Evolutionary conservation across 2,113 vertebrate species (phyloP), one percentile per base, ranked within the genome.

Genomic region (Steatornis caripensis): DNA sequence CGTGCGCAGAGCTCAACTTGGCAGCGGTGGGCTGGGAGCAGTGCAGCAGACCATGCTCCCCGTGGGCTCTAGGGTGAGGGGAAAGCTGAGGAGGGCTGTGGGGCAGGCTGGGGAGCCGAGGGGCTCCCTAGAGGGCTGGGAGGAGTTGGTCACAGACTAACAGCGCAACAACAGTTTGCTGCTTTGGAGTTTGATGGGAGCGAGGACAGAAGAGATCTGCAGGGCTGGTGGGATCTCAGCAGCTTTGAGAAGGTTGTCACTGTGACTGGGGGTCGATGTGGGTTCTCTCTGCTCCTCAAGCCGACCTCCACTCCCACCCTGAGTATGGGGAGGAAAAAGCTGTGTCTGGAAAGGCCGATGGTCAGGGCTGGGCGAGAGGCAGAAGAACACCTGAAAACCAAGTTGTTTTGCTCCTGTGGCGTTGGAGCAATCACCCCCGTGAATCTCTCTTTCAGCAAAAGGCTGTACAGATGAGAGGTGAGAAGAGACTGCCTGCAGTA

Each of bases 231-330:
- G 58, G 30, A 57, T 66, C 12, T 61, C 55, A 53, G 60, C 15
- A 57, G 46, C 24, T 82, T 54, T 78, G 64, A 19, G 27, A 61
- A 10, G 27, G 20, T n/a, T 61, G 54, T 54, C 43, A 15, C 37
- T 23, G 37, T 46, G 34, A 12, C 19, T 26, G 39, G 46, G 19
- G 6, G 6, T 57, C 0, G 1, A 0, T 2, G 14, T 15, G 32
- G 5, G 1, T 11, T 62, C 15, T 62, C 12, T 45, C 37, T 49
- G 36, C 29, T 72, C 21, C 46, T 29, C 34, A 60, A 55, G 36
- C 6, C 49, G 74, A 4, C 4, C 19, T 60, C 24, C 16, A 7
- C 9, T 62, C n/a, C 29, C 1, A 1, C 18, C 61, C 45, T 26
- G 39, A 26, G 19, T 1, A 7, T 8, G 16, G 21, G 46, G n/a